These are phyloP conservation scores for Cervus canadensis DNA, from an alignment of 2,113 vertebrate genomes.

Conservation along the genomic window DNA sequence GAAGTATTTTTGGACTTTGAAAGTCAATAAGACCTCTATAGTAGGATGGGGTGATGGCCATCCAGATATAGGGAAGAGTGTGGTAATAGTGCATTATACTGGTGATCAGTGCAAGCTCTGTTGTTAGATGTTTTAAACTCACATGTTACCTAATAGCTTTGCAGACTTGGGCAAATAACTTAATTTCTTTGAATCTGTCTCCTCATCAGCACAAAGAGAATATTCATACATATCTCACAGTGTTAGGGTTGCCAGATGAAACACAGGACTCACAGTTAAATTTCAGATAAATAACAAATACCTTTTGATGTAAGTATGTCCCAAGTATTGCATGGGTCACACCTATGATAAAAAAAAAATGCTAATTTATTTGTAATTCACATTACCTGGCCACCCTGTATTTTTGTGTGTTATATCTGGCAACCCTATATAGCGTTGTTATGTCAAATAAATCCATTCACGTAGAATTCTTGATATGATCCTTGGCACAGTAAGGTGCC, in stretches of 20 bases:
- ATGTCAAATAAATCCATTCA: neutral
- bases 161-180: neutral
- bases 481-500: neutral
- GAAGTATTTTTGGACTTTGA: neutral
- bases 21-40: neutral
- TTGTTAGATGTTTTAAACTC: neutral
- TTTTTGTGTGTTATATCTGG: neutral
- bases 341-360: neutral
- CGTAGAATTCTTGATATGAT: neutral
- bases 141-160: neutral
- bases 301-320: neutral
- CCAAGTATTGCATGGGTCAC: neutral
- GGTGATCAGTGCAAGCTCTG: neutral
- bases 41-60: neutral
- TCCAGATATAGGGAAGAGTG: neutral
- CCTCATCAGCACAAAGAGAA: neutral
- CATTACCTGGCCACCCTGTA: neutral
- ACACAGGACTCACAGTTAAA: neutral
- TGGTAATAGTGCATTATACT: neutral
- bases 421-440: neutral
- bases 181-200: neutral
- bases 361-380: neutral
- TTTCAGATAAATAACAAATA: neutral
- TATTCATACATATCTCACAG: neutral
- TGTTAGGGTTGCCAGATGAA: neutral